Conservation (phyloP, 2,888 invertebrate genomes). For the Trimorus sp. region DNA sequence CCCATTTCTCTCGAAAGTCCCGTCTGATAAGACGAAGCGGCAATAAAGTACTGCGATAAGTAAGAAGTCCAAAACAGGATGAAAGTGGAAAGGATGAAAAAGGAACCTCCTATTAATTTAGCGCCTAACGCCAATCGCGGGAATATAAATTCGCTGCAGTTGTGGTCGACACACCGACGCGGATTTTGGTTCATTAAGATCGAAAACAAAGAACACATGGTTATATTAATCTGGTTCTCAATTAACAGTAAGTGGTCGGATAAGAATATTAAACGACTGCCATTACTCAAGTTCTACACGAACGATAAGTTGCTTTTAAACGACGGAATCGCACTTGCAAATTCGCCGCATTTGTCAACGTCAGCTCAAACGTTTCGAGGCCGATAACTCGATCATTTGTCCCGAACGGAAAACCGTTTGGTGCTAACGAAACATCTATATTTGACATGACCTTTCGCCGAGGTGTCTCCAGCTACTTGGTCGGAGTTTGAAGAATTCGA, state of each 20-base stretch:
- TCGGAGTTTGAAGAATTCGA: slow-evolving; percentile 23
- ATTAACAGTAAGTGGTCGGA: slow-evolving; percentile 72
- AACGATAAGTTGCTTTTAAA: slow-evolving; percentile 69
- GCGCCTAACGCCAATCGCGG: slow-evolving; percentile 19
- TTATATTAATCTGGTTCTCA: slow-evolving; percentile 74
- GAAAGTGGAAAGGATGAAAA: neutral
- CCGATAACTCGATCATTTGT: slow-evolving; percentile 46
- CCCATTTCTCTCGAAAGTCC: neutral
- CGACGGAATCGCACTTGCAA: slow-evolving; percentile 60
- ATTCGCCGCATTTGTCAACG: slow-evolving; percentile 58
- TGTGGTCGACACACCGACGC: slow-evolving; percentile 38
- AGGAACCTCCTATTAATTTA: slow-evolving; percentile 50
- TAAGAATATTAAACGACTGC: slow-evolving; percentile 73
- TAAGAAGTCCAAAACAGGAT: neutral
- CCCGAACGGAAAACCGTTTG: neutral
- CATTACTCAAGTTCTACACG: slow-evolving; percentile 72
- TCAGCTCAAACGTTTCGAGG: slow-evolving; percentile 41
- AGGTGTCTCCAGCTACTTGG: slow-evolving; percentile 15
- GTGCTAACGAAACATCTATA: slow-evolving; percentile 26
- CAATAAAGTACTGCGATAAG: slow-evolving; percentile 18
- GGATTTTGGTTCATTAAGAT: slow-evolving; percentile 55
- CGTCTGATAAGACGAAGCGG: slow-evolving; percentile 36
- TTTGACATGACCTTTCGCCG: slow-evolving; percentile 22
- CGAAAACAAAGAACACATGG: slow-evolving; percentile 62
- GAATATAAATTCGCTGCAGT: slow-evolving; percentile 45